Evolutionary conservation across 2,888 invertebrate genomes (phyloP), one percentile per base, ranked within the genome.

Genomic region (Euclidia mi): DNA sequence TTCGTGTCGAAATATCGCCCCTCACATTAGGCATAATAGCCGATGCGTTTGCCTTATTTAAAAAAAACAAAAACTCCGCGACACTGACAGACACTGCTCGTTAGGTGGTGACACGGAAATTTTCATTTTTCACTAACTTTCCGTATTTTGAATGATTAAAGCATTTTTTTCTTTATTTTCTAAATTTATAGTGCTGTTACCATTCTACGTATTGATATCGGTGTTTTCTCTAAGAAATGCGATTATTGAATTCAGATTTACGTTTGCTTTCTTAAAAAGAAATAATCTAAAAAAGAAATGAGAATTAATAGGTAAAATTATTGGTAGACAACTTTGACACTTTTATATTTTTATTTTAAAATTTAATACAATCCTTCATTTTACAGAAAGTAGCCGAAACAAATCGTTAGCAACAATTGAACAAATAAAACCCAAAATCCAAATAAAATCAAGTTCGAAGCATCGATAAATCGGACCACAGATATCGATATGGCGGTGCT

Each of bases 41-140:
- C 65, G 73, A 84, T 84, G 84, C 83, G 82, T 87, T 88, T 79
- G 79, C 78, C 79, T 84, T 80, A 83, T 87, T 89, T 79, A 74
- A 84, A 82, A 86, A n/a, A 81, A 76, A 79, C 47, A 68, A 77
- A 85, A 87, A 79, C 76, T 81, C 71, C 44, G 81, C 79, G 83
- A 81, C 83, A 78, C 75, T 84, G 88, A 87, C 82, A 82, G 86
- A 88, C 90, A 85, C 50, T 73, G 79, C 84, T 91, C 91, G 88
- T 91, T 90, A 88, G 76, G 76, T 71, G 58, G 68, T 77, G 82
- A 82, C 82, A 86, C 81, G 76, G 78, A 81, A 82, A 80, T 83
- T 82, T 81, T 80, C 79, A 82, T 87, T 87, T 85, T 87, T 86
- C 82, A 87, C 76, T 81, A 84, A 83, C 73, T 83, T 85, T 81